Base-by-base conservation (phyloP, 1,140 invertebrate species). In the Formica selysi region DNA sequence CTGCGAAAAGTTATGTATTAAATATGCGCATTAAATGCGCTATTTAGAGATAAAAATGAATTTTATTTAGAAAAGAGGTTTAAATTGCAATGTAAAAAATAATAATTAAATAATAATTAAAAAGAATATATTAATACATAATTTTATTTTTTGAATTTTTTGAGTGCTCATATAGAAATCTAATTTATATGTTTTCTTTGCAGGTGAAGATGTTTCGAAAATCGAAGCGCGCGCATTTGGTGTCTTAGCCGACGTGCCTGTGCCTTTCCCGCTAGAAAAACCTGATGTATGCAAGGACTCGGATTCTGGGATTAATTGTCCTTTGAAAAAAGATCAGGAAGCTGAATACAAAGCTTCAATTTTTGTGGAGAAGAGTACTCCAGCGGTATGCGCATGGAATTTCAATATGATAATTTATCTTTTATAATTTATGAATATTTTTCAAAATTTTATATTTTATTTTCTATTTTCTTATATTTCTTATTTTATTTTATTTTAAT, bases 241-340 rank as follows among this genome's bases (percentile, higher is more conserved):
- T 1, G 95, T 97, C 29, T 95, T 98, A 32, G 94, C 96, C 92
- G 96, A 96, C 64, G 93, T 97, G 10, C 96, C 97, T 1, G 95
- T 97, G 70, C 97, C 97, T 11, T 98, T 98, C 92, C 96, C 96
- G 3, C 87, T 98, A 81, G 93, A 96, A 22, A 96, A 98, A 91
- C 95, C 96, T 0, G 95, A 98, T 91, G 97, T 96, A 5, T 98
- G 97, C 92, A 92, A 95, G 48, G 95, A 96, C 44, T 0, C 73
- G 6, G 38, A 91, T 86, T 96, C 96, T 32, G 96, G 96, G 0
- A 88, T 98, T 1, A 93, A 92, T 5, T 98, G 97, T 91, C 97
- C 97, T 0, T 83, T 98, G 6, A 95, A 95, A 85, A 94, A 95
- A 57, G 96, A 95, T 1, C 91, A 94, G 76, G 93, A 93, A 13